Evolutionary conservation across 2,888 invertebrate species (phyloP).

Genomic region (Diloba caeruleocephala): DNA sequence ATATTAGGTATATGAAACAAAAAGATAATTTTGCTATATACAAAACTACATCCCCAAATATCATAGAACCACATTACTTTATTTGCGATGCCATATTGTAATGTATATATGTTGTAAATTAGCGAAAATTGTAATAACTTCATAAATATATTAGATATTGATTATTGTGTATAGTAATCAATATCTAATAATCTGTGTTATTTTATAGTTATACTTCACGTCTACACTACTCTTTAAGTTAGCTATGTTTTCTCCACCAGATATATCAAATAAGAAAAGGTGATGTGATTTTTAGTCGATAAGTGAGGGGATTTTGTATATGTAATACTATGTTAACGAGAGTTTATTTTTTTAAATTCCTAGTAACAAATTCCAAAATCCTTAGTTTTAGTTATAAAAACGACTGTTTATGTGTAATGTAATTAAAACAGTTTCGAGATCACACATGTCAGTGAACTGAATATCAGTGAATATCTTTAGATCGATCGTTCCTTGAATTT

Average conservation of each 20-base stretch:
- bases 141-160: too few species aligned
- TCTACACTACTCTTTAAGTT: slow-evolving; percentile 25
- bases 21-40: neutral
- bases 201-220: slow-evolving; percentile 6
- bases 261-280: slow-evolving; percentile 60
- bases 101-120: slow-evolving; percentile 5
- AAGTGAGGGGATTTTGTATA: slow-evolving; percentile 56
- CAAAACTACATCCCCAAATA: neutral
- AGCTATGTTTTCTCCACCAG: slow-evolving; percentile 37
- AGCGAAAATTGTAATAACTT: too few species aligned
- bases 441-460: slow-evolving; percentile 37
- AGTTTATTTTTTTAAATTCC: slow-evolving; percentile 51
- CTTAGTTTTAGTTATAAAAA: slow-evolving; percentile 22
- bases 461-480: slow-evolving; percentile 23
- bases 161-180: too few species aligned
- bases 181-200: too few species aligned
- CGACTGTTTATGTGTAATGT: slow-evolving; percentile 24
- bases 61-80: neutral
- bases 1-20: neutral
- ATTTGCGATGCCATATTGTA: slow-evolving; percentile 34
- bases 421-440: slow-evolving; percentile 34
- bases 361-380: slow-evolving; percentile 37
- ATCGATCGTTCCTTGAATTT: slow-evolving; percentile 24
- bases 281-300: slow-evolving; percentile 67
- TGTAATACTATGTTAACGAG: slow-evolving; percentile 28